Evolutionary conservation across 1,140 invertebrate genomes (phyloP), one percentile per base, ranked within the genome.

Genomic region (Marisa cornuarietis): DNA sequence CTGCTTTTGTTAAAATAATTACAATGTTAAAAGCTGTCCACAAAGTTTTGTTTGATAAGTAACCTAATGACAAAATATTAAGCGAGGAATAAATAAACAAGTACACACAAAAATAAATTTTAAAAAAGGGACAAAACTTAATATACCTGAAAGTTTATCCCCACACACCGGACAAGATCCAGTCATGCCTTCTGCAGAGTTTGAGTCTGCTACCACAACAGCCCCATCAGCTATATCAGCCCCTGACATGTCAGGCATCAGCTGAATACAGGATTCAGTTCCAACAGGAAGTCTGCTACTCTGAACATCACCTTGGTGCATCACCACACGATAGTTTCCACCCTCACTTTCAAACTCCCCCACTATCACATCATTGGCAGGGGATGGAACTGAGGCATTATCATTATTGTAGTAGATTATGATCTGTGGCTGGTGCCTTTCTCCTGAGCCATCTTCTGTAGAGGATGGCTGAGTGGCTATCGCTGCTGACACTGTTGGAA

Each of bases 71-170:
- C 26, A 69, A 18, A 76, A 78, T 42, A 9, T 22, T 5, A 26
- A 31, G 6, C 0, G 31, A 42, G 31, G 31, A 42, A 22, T 68
- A 49, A 76, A 18, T 9, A 58, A 71, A 68, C 6, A 22, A 52
- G 7, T 9, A 58, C 61, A 68, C 6, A 22, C 52, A 69, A 49
- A 49, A 26, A 24, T 68, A 68, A 58, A 24, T 42, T n/a, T n/a
- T n/a, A n/a, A n/a, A 4, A 24, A 52, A 20, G 49, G 16, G 54
- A 13, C 20, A 11, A 7, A 9, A 69, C 63, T n/a, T n/a, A n/a
- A n/a, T 71, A 16, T 71, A 89, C 88, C 88, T 85, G 88, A 89
- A 26, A 89, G 78, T 79, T 82, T 85, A 73, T 89, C 88, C 24
- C 86, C 85, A 86, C 88, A 89, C 0, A 89, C 78, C 10, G 88